Conservation (phyloP, 2,888 invertebrate genomes). For the Macropis europaea region DNA sequence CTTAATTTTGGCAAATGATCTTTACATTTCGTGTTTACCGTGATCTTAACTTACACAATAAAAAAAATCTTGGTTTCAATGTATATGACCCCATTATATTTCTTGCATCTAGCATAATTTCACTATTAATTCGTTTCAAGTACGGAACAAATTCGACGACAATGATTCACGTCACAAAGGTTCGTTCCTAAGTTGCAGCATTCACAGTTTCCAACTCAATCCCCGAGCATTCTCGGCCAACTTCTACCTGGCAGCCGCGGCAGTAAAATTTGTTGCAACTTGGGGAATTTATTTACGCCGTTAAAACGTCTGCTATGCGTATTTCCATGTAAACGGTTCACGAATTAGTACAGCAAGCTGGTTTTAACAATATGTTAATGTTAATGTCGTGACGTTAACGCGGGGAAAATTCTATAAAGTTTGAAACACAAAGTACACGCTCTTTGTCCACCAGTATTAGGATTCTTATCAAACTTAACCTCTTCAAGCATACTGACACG, state of each 20-base stretch:
- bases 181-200: slow-evolving; percentile 11
- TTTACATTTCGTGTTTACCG: no score
- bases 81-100: no score
- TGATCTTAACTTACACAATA: no score
- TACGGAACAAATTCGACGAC: background rate
- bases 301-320: slow-evolving; percentile 18
- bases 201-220: slow-evolving; percentile 37
- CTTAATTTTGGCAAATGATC: no score
- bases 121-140: no score
- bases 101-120: no score
- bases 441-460: background rate
- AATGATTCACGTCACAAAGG: background rate
- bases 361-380: slow-evolving; percentile 46
- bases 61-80: no score
- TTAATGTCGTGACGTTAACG: slow-evolving; percentile 30
- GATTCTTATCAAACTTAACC: no score
- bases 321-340: slow-evolving; percentile 36
- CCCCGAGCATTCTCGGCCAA: slow-evolving; percentile 22
- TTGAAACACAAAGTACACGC: background rate
- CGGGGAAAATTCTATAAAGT: background rate
- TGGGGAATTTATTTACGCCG: slow-evolving; percentile 40
- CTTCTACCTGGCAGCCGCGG: background rate
- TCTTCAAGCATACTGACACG: no score
- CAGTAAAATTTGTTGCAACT: slow-evolving; percentile 25
- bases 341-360: slow-evolving; percentile 41